phyloP scores from a whole-genome alignment of 2,888 invertebrate species.

The Harpagoxenus sublaevis region DNA sequence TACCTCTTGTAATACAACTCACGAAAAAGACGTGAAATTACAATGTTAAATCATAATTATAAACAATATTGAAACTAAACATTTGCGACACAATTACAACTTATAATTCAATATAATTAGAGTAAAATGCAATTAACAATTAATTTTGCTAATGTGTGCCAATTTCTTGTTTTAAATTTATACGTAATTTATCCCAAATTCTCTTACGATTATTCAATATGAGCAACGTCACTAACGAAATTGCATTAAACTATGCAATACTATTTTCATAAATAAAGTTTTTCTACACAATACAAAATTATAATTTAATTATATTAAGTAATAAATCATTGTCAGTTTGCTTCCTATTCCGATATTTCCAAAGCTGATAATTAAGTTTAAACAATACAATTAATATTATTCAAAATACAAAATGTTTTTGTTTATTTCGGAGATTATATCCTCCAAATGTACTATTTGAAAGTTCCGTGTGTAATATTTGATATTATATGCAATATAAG shows the following conservation, averaged over 20 bases:
- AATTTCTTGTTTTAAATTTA: constrained; percentile 3
- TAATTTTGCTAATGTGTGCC: not conserved
- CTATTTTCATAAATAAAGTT: not conserved
- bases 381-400: not conserved
- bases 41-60: not conserved
- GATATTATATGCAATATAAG: not conserved
- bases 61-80: not conserved
- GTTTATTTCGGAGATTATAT: not conserved
- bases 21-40: not conserved
- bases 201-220: not conserved
- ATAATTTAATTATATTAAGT: not conserved
- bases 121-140: constrained; percentile 2
- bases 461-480: not conserved
- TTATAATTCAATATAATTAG: constrained; percentile 21
- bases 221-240: not conserved
- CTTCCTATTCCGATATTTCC: not conserved
- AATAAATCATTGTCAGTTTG: not conserved
- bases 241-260: not conserved
- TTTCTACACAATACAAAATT: not conserved
- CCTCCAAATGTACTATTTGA: not conserved
- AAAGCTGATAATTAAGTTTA: not conserved
- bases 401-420: not conserved
- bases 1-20: not conserved
- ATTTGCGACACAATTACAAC: not conserved
- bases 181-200: constrained; percentile 10